phyloP scores from a whole-genome alignment of 2,888 invertebrate genomes.

The Camponotus fellah region DNA sequence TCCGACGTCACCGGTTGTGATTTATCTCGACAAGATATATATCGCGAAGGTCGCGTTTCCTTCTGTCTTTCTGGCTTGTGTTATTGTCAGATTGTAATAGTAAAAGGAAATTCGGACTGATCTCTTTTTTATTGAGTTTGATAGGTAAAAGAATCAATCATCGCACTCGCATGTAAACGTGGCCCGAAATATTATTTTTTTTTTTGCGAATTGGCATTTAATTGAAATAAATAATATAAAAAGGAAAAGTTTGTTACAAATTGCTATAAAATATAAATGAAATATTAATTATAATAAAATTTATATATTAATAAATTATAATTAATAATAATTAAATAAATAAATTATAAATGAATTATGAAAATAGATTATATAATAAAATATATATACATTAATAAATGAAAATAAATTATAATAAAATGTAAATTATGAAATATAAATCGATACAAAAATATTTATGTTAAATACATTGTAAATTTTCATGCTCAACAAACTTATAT shows the following conservation, averaged over 20 bases:
- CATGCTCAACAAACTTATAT: conserved; percentile 5
- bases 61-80: not conserved
- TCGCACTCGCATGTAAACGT: too few species aligned
- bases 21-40: conserved; percentile 34
- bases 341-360: too few species aligned
- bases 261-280: not conserved
- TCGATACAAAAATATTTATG: not conserved
- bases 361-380: too few species aligned
- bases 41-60: not conserved
- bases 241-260: not conserved
- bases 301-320: too few species aligned
- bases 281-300: not conserved
- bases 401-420: not conserved
- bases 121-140: not conserved
- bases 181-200: not conserved
- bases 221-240: not conserved
- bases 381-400: not conserved
- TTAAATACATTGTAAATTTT: not conserved
- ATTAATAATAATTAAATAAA: too few species aligned
- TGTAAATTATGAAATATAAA: not conserved
- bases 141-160: not conserved
- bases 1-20: conserved; percentile 31
- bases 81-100: not conserved
- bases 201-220: too few species aligned
- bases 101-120: not conserved